Base-by-base conservation (phyloP, 23 tunicate species). In the Styela plicata region DNA sequence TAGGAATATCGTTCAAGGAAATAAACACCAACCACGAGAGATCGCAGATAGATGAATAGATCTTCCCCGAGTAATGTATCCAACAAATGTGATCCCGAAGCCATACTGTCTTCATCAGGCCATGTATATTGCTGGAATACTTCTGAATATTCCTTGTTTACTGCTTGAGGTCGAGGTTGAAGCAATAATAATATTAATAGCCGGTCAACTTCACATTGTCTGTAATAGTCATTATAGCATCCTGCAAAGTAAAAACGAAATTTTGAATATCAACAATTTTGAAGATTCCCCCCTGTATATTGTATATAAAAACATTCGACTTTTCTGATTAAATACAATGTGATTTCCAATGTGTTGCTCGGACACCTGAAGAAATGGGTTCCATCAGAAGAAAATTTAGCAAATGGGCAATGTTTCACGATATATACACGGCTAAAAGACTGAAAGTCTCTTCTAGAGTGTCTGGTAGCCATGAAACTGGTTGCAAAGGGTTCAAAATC, bases 11-110 rank as follows among this genome's bases (percentile, higher is more conserved):
- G n/a, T n/a, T n/a, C n/a, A n/a, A n/a, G n/a, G n/a, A n/a, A n/a
- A n/a, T n/a, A n/a, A n/a, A 13, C 57, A 44, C 71, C 74, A 25
- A 84, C 87, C 62, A 86, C 90, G 30, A 86, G 28, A 3, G 90
- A 86, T 80, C 84, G 90, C 73, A 86, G 63, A 32, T 63, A 73
- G 17, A 73, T 22, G 24, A 69, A 86, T 28, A 86, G 63, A n/a
- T 86, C 85, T 63, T 80, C 85, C 10, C 81, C 81, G 0, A 76
- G 81, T 20, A 76, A 53, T 76, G 36, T 52, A 27, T 52, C 66
- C 24, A 76, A 76, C 21, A 53, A 20, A 44, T 76, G 66, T 21
- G 81, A 76, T 25, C 81, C 53, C 22, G 81, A 22, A 19, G 66
- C 81, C 81, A 52, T 33, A 0, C 81, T 76, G 64, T 36, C 81